A percentile compares a stretch with the other conserved stretches of the same genome.
phyloP scores from a whole-genome alignment of 30 jellyfish, hydroid and myxozoan genomes.

The Cassiopea andromeda region DNA sequence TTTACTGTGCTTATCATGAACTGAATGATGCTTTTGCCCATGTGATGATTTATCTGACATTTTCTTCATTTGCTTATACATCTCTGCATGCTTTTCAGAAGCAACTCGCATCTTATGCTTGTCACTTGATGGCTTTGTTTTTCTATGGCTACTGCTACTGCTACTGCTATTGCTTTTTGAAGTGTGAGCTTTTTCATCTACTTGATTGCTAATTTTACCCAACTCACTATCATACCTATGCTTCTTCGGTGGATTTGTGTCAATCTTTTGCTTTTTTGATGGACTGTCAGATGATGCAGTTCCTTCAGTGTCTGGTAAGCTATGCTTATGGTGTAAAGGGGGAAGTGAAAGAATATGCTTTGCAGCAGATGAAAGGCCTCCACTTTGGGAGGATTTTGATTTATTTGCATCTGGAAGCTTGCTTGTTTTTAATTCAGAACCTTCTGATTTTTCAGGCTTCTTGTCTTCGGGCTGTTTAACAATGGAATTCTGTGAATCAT shows the following conservation, averaged over 20 bases:
- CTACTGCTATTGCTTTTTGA: constrained; percentile 17
- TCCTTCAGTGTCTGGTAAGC: constrained; percentile 44
- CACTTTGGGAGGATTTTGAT: constrained; percentile 24
- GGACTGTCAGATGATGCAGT: constrained; percentile 69
- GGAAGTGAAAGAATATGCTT: constrained; percentile 45
- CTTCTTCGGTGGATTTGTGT: constrained; percentile 35
- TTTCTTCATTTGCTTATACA: constrained; percentile 45
- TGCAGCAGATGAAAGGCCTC: constrained; percentile 56
- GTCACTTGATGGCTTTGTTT: constrained; percentile 32
- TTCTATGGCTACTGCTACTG: constrained; percentile 51
- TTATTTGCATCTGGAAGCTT: constrained; percentile 30
- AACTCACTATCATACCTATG: constrained; percentile 37
- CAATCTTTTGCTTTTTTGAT: constrained; percentile 70
- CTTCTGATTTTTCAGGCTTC: neutral
- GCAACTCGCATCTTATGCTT: constrained; percentile 45
- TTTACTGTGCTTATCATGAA: constrained; percentile 18
- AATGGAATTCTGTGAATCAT: neutral
- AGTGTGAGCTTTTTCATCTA: neutral
- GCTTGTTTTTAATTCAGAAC: constrained; percentile 35
- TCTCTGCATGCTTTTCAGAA: constrained; percentile 41
- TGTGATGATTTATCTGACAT: constrained; percentile 61
- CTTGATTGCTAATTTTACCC: constrained; percentile 11
- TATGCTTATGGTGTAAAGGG: constrained; percentile 57
- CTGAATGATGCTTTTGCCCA: constrained; percentile 65
- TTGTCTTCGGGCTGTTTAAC: constrained; percentile 23